phyloP scores from a whole-genome alignment of 2,888 invertebrate genomes.

The Tanypteryx hageni region DNA sequence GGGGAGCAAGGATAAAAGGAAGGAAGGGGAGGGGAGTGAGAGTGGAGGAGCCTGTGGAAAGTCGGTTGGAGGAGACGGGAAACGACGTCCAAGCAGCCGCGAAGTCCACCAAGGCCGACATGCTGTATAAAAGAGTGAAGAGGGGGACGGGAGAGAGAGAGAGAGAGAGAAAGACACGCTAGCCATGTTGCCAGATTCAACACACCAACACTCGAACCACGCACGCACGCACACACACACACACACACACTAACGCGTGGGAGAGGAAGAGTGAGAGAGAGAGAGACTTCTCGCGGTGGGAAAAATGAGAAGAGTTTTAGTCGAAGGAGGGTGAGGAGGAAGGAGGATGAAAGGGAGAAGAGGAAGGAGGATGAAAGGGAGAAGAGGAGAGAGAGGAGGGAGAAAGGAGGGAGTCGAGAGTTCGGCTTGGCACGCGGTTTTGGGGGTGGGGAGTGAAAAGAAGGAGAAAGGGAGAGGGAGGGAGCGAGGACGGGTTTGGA shows the following conservation, averaged over 20 bases:
- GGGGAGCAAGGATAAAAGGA: not conserved
- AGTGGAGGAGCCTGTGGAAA: constrained; percentile 13
- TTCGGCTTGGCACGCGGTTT: too few relatives aligned
- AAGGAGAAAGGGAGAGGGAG: not conserved
- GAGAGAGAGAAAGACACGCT: not conserved
- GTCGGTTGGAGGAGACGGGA: constrained; percentile 1
- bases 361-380: not conserved
- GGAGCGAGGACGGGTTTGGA: not conserved
- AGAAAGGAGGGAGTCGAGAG: not conserved
- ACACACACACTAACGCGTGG: constrained; percentile 25
- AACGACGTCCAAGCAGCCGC: constrained; percentile 53
- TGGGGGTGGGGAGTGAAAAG: not conserved
- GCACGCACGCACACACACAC: constrained; percentile 6
- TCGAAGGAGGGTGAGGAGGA: not conserved
- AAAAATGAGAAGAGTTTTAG: constrained; percentile 11
- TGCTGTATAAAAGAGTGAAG: constrained; percentile 51
- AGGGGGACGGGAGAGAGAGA: not conserved
- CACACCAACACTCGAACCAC: not conserved
- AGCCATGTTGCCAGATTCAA: constrained; percentile 20
- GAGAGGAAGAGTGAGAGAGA: not conserved
- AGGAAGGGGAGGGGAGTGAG: not conserved
- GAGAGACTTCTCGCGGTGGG: not conserved
- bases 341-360: not conserved
- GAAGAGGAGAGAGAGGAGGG: not conserved
- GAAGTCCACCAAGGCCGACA: constrained; percentile 59